A percentile compares a stretch with the other conserved stretches of the same genome.
phyloP scores from a whole-genome alignment of 1,140 invertebrate genomes.

The Cryptotermes secundus region DNA sequence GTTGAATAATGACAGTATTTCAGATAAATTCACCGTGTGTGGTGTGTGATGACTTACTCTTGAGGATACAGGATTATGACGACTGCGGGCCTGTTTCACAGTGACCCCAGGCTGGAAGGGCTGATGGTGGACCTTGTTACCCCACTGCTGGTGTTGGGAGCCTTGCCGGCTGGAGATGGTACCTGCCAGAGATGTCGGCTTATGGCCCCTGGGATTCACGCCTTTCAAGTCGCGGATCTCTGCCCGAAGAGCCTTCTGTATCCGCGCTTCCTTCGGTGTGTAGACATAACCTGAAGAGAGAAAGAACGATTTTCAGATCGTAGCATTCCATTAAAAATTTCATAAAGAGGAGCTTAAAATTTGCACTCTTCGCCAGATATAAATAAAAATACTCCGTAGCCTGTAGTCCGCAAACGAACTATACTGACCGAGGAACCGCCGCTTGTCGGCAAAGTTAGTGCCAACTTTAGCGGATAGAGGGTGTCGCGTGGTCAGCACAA shows the following conservation, averaged over 20 bases:
- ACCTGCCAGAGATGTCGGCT: neutral
- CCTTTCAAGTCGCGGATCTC: slow-evolving; percentile 51
- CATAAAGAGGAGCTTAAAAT: too few species aligned
- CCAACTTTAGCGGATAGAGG: too few species aligned
- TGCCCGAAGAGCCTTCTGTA: slow-evolving; percentile 61
- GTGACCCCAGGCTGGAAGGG: neutral
- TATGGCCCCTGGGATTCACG: neutral
- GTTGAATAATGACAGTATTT: too few species aligned
- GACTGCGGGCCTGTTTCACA: neutral
- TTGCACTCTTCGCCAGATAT: too few species aligned
- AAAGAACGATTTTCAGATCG: too few species aligned
- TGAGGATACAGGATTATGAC: neutral
- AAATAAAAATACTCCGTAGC: too few species aligned
- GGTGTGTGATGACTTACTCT: neutral
- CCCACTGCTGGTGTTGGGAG: neutral
- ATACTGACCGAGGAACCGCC: too few species aligned
- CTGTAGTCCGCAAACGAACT: too few species aligned
- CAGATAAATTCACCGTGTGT: too few species aligned
- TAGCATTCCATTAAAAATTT: too few species aligned
- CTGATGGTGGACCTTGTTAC: neutral
- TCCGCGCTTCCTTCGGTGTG: slow-evolving; percentile 62
- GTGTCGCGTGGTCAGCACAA: too few species aligned
- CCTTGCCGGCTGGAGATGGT: neutral
- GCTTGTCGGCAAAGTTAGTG: too few species aligned
- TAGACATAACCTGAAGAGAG: slow-evolving; percentile 60